phyloP scores from a whole-genome alignment of 2,797 vertebrate species.

The Rhynchotus rufescens region DNA sequence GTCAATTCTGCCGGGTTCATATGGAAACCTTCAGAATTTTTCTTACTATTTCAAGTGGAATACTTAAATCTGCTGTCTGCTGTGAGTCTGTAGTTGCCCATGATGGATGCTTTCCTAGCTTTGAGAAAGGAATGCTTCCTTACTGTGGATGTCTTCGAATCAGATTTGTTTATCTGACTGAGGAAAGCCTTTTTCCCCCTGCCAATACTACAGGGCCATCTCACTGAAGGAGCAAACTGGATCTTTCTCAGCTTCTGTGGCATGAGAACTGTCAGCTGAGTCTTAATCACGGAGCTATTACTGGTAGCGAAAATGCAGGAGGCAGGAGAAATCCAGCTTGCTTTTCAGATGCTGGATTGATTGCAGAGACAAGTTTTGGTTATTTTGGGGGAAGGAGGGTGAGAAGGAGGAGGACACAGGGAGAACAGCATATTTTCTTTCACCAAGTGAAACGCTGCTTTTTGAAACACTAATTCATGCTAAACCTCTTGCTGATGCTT shows the following conservation, averaged over 20 bases:
- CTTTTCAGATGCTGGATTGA: slow-evolving; percentile 25
- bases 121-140: background rate
- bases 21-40: slow-evolving; percentile 66
- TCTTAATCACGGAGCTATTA: slow-evolving; percentile 63
- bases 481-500: slow-evolving; percentile 31
- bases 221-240: slow-evolving; percentile 43
- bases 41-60: slow-evolving; percentile 59
- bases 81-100: slow-evolving; percentile 23
- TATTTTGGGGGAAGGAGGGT: background rate
- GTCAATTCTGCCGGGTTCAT: slow-evolving; percentile 65
- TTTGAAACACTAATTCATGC: slow-evolving; percentile 36
- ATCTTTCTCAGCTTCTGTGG: slow-evolving; percentile 22
- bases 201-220: background rate
- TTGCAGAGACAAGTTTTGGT: slow-evolving; percentile 25
- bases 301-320: slow-evolving; percentile 22
- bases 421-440: slow-evolving; percentile 29
- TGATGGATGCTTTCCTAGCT: slow-evolving; percentile 9
- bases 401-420: slow-evolving; percentile 8
- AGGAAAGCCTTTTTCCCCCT: background rate
- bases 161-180: background rate
- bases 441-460: slow-evolving; percentile 44
- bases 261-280: slow-evolving; percentile 37
- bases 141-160: background rate
- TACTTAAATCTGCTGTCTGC: slow-evolving; percentile 59
- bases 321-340: slow-evolving; percentile 25